phyloP scores from a whole-genome alignment of 2,888 invertebrate genomes.

The Nomada fabriciana region DNA sequence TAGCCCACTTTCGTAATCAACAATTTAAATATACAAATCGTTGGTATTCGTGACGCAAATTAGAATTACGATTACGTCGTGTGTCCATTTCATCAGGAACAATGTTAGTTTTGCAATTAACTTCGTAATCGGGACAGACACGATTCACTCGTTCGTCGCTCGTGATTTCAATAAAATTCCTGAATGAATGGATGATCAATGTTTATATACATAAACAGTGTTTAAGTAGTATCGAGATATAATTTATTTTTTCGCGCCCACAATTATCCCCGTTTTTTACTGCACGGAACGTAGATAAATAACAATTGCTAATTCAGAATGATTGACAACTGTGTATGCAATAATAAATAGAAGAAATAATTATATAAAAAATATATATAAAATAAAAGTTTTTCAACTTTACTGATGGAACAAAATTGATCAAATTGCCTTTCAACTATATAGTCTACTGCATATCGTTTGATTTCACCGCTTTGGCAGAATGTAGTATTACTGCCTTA shows the following conservation, averaged over 20 bases:
- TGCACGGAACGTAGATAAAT: not conserved
- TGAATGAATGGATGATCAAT: not conserved
- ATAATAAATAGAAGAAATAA: not conserved
- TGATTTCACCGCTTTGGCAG: too few species aligned
- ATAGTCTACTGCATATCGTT: not conserved
- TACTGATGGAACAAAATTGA: not conserved
- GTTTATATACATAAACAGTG: slow-evolving; percentile 2
- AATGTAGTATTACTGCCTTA: not conserved
- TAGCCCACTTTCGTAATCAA: not conserved
- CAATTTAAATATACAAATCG: not conserved
- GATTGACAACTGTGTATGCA: not conserved
- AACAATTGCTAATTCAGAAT: too few species aligned
- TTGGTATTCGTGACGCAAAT: not conserved
- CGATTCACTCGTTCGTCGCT: slow-evolving; percentile 3
- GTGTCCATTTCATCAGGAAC: not conserved
- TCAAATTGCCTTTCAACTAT: slow-evolving; percentile 1
- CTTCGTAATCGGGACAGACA: not conserved
- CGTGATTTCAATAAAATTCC: slow-evolving; percentile 1
- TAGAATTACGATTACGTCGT: not conserved
- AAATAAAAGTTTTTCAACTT: not conserved
- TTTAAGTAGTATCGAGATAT: slow-evolving; percentile 25
- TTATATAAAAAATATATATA: not conserved
- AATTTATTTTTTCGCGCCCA: not conserved
- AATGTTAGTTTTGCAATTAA: slow-evolving; percentile 18
- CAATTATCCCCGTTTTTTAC: slow-evolving; percentile 16